These are phyloP conservation scores for Myathropa florea DNA, from an alignment of 2,888 invertebrate genomes.

Conservation along the genomic window DNA sequence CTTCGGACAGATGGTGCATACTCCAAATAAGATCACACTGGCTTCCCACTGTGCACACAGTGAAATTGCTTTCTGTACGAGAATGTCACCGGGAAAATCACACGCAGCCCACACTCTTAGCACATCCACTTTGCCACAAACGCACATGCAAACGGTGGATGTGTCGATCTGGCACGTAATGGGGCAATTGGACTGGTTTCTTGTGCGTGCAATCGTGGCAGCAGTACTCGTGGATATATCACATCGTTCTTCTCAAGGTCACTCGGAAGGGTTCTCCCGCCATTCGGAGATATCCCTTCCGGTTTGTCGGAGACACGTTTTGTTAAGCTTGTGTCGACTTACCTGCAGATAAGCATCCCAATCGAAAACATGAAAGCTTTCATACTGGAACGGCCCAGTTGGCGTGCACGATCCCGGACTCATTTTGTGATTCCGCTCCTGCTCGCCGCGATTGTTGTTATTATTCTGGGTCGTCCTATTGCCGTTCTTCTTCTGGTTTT, in stretches of 20 bases:
- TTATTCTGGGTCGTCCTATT: slow-evolving; percentile 78
- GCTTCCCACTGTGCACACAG: neutral
- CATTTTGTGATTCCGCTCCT: slow-evolving; percentile 73
- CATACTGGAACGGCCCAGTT: slow-evolving; percentile 88
- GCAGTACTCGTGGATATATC: neutral
- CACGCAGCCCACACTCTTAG: neutral
- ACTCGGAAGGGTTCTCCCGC: neutral
- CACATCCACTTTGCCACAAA: neutral
- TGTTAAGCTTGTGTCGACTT: slow-evolving; percentile 2
- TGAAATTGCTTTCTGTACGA: neutral
- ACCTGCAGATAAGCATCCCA: slow-evolving; percentile 90
- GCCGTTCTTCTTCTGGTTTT: slow-evolving; percentile 89
- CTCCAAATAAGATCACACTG: neutral
- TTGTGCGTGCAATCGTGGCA: neutral
- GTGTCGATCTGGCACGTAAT: neutral
- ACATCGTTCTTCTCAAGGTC: neutral
- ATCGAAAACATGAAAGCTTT: slow-evolving; percentile 90
- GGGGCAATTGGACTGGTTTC: neutral
- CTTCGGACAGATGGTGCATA: neutral
- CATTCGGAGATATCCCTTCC: neutral
- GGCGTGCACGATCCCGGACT: slow-evolving; percentile 81
- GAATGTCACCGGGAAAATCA: neutral
- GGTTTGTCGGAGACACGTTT: neutral
- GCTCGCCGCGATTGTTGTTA: slow-evolving; percentile 74
- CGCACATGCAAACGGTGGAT: neutral